Evolutionary conservation across 2,113 vertebrate species (phyloP).

Genomic region (Callipepla californica): DNA sequence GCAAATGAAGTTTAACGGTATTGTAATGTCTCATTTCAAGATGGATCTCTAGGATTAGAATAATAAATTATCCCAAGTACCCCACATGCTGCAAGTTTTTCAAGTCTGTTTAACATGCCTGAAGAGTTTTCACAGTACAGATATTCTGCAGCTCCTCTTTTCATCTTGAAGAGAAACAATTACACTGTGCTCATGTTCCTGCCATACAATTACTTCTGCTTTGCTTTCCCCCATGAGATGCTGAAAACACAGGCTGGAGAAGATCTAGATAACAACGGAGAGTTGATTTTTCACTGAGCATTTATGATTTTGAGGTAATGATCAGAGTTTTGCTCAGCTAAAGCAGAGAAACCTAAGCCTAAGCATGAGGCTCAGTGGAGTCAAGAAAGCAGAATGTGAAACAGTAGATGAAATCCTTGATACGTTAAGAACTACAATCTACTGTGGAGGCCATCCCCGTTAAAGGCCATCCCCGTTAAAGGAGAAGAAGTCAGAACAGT

Average conservation of each 20-base stretch:
- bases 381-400: neutral
- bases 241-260: neutral
- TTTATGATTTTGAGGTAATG: neutral
- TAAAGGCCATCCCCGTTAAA: rapidly evolving
- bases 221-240: neutral
- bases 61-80: constrained; percentile 64
- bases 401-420: neutral
- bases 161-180: constrained; percentile 46
- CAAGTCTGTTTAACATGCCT: constrained; percentile 28
- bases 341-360: neutral
- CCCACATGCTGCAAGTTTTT: constrained; percentile 52
- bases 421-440: rapidly evolving
- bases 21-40: constrained; percentile 62
- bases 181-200: constrained; percentile 31
- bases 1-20: constrained; percentile 61
- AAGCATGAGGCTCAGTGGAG: neutral
- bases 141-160: constrained; percentile 64
- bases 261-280: neutral
- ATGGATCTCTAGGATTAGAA: constrained; percentile 67
- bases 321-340: neutral
- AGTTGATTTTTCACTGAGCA: neutral
- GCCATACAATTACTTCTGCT: constrained; percentile 27
- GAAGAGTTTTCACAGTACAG: constrained; percentile 65
- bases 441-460: rapidly evolving
- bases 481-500: neutral